A percentile compares a stretch with the other conserved stretches of the same genome.
Evolutionary conservation across 1,140 invertebrate species (phyloP).

Genomic region (Sesamia nonagrioides): DNA sequence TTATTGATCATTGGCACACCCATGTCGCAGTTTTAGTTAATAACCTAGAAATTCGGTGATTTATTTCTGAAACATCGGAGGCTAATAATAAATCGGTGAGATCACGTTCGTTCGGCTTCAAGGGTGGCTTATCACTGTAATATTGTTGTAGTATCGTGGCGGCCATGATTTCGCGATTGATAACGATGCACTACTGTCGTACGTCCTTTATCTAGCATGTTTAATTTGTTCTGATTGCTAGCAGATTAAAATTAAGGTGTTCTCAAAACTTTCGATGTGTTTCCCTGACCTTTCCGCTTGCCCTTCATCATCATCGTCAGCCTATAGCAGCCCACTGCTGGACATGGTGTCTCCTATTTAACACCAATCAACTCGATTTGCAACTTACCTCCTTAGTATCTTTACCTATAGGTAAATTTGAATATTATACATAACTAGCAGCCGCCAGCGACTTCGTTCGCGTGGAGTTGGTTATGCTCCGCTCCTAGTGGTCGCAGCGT

Average conservation of each 20-base stretch:
- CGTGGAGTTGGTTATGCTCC: too few species aligned
- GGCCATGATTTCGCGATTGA: slow-evolving; percentile 45
- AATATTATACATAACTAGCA: too few species aligned
- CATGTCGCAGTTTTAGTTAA: slow-evolving; percentile 58
- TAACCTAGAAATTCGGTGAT: slow-evolving; percentile 7
- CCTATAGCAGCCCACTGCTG: too few species aligned
- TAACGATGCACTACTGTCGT: slow-evolving; percentile 35
- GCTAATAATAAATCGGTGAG: slow-evolving; percentile 23
- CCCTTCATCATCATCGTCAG: too few species aligned
- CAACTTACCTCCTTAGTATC: too few species aligned
- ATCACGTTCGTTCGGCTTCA: slow-evolving; percentile 34
- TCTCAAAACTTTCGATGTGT: neutral
- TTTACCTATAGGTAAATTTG: too few species aligned
- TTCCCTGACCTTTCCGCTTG: neutral
- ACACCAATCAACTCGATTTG: too few species aligned
- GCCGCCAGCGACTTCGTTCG: too few species aligned
- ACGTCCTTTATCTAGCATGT: slow-evolving; percentile 19
- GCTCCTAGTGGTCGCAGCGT: too few species aligned
- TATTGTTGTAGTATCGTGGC: slow-evolving; percentile 26
- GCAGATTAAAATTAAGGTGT: slow-evolving; percentile 5
- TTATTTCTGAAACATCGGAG: slow-evolving; percentile 31
- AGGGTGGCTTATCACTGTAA: slow-evolving; percentile 41
- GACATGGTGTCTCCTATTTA: too few species aligned
- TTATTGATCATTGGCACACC: slow-evolving; percentile 79
- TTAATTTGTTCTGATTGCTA: slow-evolving; percentile 2